Conservation (phyloP, 2,888 invertebrate species). For the Pyrgus malvae region DNA sequence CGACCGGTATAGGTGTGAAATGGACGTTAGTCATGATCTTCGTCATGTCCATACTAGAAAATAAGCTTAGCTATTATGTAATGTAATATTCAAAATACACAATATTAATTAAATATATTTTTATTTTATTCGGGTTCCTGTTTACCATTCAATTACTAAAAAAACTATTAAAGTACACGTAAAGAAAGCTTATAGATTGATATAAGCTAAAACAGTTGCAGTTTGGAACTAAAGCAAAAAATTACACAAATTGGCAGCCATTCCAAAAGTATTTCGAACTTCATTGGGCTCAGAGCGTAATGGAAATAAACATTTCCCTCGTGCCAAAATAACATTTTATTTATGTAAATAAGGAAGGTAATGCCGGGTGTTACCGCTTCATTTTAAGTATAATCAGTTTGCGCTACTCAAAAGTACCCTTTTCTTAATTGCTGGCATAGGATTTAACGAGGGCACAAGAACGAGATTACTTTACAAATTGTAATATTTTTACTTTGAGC, state of each 20-base stretch:
- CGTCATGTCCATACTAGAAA: too few relatives aligned
- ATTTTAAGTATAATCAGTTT: slow-evolving; percentile 68
- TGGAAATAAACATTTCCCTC: slow-evolving; percentile 51
- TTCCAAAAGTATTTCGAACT: slow-evolving; percentile 33
- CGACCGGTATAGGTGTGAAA: too few relatives aligned
- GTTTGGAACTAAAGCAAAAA: not conserved
- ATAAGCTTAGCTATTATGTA: too few relatives aligned
- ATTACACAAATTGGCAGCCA: slow-evolving; percentile 5
- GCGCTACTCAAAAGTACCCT: slow-evolving; percentile 50
- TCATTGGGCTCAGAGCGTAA: slow-evolving; percentile 39
- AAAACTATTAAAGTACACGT: too few relatives aligned
- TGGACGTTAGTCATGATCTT: too few relatives aligned
- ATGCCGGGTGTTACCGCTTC: slow-evolving; percentile 64
- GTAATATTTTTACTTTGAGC: slow-evolving; percentile 43
- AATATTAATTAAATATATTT: too few relatives aligned
- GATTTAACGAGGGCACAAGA: slow-evolving; percentile 62
- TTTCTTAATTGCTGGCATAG: slow-evolving; percentile 64
- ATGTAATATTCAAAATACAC: too few relatives aligned
- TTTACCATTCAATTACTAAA: too few relatives aligned
- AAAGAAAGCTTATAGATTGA: too few relatives aligned
- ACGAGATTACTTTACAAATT: slow-evolving; percentile 56
- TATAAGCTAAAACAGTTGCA: too few relatives aligned
- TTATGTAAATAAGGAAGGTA: slow-evolving; percentile 62
- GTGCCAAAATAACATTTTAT: slow-evolving; percentile 57
- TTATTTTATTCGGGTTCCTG: too few relatives aligned